Evolutionary conservation across 1,140 invertebrate genomes (phyloP).

Genomic region (Drosophila arizonae): DNA sequence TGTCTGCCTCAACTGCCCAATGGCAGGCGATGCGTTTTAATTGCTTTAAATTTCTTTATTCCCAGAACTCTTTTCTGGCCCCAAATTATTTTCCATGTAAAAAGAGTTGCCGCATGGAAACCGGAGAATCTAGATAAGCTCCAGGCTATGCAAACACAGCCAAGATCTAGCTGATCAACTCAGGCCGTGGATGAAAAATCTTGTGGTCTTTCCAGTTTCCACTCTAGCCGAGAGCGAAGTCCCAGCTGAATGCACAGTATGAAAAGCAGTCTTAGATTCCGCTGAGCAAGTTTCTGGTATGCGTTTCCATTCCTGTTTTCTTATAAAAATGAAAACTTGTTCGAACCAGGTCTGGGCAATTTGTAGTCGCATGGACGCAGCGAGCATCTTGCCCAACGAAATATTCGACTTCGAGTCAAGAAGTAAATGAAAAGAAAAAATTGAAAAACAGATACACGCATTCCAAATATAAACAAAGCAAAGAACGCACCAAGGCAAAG

Average conservation of each 20-base stretch:
- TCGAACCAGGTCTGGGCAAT: conserved; percentile 33
- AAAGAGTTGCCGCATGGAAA: conserved; percentile 1
- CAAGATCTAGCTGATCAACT: conserved; percentile 41
- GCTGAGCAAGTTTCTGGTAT: conserved; percentile 62
- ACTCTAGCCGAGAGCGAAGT: background rate
- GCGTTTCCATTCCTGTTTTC: conserved; percentile 41
- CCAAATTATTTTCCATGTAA: conserved; percentile 61
- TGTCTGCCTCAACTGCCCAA: conserved; percentile 28
- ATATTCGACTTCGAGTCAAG: conserved; percentile 48
- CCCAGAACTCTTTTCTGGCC: conserved; percentile 63
- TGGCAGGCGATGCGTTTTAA: conserved; percentile 52
- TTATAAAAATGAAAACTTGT: conserved; percentile 65
- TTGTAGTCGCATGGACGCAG: conserved; percentile 59
- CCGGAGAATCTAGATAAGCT: conserved; percentile 37
- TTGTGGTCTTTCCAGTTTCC: conserved; percentile 37
- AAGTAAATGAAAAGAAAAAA: background rate
- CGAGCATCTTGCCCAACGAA: conserved; percentile 18
- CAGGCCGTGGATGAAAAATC: conserved; percentile 32
- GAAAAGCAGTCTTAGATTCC: background rate
- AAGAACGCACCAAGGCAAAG: conserved; percentile 6
- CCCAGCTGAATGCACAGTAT: background rate
- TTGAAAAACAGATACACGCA: conserved; percentile 6
- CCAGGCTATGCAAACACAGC: conserved; percentile 5
- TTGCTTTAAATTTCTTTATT: conserved; percentile 75
- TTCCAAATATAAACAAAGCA: conserved; percentile 72